These are phyloP conservation scores for Agapornis roseicollis DNA, from an alignment of 2,113 vertebrate genomes.

Conservation along the genomic window DNA sequence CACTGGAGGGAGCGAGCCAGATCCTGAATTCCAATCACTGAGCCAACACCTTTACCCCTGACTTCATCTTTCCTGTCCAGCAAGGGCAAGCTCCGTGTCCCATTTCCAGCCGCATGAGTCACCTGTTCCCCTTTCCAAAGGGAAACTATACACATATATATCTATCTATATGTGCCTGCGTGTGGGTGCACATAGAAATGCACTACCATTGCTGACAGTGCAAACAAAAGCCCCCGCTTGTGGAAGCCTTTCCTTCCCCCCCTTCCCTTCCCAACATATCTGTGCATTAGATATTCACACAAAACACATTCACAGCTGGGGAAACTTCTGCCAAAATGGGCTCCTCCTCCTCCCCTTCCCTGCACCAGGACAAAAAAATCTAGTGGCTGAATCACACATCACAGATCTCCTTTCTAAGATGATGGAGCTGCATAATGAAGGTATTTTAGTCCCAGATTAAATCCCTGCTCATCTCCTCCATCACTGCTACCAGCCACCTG, in stretches of 20 bases:
- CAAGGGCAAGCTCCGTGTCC: not conserved
- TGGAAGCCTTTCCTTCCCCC: not conserved
- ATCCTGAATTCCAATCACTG: fast-evolving
- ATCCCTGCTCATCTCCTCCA: not conserved
- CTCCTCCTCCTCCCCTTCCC: not conserved
- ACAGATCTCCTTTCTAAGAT: not conserved
- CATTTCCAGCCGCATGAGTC: not conserved
- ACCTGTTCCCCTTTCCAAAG: not conserved
- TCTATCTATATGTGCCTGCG: not conserved
- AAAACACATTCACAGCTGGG: not conserved
- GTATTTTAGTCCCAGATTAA: not conserved
- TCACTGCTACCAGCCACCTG: not conserved
- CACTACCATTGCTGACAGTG: not conserved
- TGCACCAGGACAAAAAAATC: not conserved
- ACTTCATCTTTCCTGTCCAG: not conserved
- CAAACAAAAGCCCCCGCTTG: not conserved
- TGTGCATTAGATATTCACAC: not conserved
- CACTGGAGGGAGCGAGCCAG: not conserved
- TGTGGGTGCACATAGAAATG: not conserved
- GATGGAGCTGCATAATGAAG: not conserved
- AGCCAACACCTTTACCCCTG: not conserved
- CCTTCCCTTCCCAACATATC: not conserved
- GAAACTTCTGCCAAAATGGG: not conserved
- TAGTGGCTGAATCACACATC: not conserved
- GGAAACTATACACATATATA: not conserved